Percentiles rank a stretch among this genome's conserved stretches.
phyloP scores from a whole-genome alignment of 2,113 vertebrate genomes.

The Vulpes vulpes region DNA sequence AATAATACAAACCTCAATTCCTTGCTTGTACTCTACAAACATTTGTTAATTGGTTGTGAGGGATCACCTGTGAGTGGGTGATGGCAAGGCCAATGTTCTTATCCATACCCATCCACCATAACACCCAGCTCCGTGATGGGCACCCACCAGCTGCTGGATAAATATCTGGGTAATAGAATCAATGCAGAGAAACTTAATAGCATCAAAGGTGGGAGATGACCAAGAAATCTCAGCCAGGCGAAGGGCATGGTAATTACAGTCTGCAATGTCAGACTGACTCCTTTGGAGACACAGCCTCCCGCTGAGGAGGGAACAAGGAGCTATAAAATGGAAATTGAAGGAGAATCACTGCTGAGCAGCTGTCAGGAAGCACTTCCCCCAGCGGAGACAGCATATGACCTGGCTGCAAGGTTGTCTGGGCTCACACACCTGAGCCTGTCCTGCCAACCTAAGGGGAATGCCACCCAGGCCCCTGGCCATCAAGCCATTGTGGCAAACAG shows the following conservation, averaged over 20 bases:
- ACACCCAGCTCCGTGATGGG: not conserved
- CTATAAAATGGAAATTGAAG: constrained; percentile 76
- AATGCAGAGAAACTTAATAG: not conserved
- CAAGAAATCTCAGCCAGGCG: constrained; percentile 52
- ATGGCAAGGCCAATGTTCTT: not conserved
- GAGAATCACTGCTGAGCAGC: constrained; percentile 72
- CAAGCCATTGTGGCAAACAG: not conserved
- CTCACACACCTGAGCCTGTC: not conserved
- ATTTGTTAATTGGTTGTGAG: not conserved
- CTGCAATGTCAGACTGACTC: constrained; percentile 64
- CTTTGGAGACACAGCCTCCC: constrained; percentile 41
- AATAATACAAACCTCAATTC: not conserved
- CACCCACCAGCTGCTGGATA: not conserved
- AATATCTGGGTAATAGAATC: not conserved
- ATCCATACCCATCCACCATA: fast-evolving
- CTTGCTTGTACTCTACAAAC: not conserved
- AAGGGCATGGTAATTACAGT: constrained; percentile 29
- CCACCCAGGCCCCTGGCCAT: not conserved
- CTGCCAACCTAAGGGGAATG: not conserved
- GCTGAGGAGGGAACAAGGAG: constrained; percentile 50
- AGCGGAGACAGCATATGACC: constrained; percentile 50
- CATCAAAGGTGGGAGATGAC: not conserved
- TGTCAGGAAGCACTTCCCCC: constrained; percentile 74
- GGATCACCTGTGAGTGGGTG: not conserved
- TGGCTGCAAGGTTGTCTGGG: constrained; percentile 28